Percentiles rank a stretch among this genome's conserved stretches.
phyloP scores from a whole-genome alignment of 2,113 vertebrate species.

The Fulmarus glacialis region DNA sequence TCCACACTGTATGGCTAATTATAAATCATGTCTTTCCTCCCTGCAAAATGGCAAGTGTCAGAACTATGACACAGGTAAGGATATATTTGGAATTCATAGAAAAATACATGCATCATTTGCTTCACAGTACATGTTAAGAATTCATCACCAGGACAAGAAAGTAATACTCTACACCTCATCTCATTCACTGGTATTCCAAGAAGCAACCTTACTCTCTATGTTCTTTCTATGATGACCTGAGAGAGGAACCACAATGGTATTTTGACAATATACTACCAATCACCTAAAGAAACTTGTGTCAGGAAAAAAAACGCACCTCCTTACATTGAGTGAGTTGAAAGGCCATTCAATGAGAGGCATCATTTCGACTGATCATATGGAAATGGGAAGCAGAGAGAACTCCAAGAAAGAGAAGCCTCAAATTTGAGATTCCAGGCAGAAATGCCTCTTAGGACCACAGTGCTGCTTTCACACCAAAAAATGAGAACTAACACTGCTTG shows the following conservation, averaged over 20 bases:
- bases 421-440: not conserved
- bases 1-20: not conserved
- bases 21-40: not conserved
- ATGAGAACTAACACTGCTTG: not conserved
- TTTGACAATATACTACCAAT: not conserved
- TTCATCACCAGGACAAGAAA: not conserved
- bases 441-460: not conserved
- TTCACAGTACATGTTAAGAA: not conserved
- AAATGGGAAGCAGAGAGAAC: not conserved
- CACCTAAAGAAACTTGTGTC: not conserved
- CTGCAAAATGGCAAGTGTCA: not conserved
- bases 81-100: not conserved
- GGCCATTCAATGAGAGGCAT: not conserved
- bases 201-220: not conserved
- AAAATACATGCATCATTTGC: not conserved
- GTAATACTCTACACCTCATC: not conserved
- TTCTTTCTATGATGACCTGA: not conserved
- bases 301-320: not conserved
- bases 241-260: not conserved
- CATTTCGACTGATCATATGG: not conserved
- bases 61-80: too few relatives aligned
- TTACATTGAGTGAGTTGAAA: not conserved
- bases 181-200: not conserved
- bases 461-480: not conserved
- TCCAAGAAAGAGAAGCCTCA: not conserved